Conservation (phyloP, 2,888 invertebrate species). For the Lissocephala sabroskyi region DNA sequence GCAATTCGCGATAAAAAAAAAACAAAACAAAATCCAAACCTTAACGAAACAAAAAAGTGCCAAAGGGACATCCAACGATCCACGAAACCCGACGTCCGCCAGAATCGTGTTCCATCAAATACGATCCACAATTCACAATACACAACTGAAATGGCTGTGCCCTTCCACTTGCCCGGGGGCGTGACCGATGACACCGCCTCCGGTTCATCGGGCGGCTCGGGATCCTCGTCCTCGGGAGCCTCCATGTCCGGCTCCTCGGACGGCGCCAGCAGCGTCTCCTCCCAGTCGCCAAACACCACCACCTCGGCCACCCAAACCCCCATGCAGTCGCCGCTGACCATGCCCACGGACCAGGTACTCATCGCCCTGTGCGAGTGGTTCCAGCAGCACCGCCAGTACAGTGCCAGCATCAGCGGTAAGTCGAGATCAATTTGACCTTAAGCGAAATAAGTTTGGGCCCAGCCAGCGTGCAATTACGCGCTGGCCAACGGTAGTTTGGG, state of each 20-base stretch:
- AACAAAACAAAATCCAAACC: too few species aligned
- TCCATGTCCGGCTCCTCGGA: constrained; percentile 44
- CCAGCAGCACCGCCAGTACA: constrained; percentile 59
- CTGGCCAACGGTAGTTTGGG: too few species aligned
- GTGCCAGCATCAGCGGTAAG: constrained; percentile 58
- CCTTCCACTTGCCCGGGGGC: constrained; percentile 72
- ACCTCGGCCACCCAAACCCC: constrained; percentile 69
- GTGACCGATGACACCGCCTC: constrained; percentile 67
- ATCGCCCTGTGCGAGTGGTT: constrained; percentile 71
- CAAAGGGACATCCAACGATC: neutral
- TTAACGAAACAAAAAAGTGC: constrained; percentile 5
- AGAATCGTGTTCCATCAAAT: too few species aligned
- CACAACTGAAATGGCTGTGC: constrained; percentile 47
- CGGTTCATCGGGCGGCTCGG: constrained; percentile 37
- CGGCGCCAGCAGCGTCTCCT: constrained; percentile 58
- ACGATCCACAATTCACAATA: too few species aligned
- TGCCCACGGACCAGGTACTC: constrained; percentile 68
- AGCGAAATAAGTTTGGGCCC: too few species aligned
- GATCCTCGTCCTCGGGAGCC: constrained; percentile 17
- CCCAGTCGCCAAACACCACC: constrained; percentile 70
- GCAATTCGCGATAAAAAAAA: too few species aligned
- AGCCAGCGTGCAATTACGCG: too few species aligned
- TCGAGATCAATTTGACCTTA: too few species aligned
- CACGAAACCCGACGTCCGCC: neutral
- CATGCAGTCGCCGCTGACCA: constrained; percentile 59